Evolutionary conservation across 2,888 invertebrate genomes (phyloP).

Genomic region (Morpho deidamia): DNA sequence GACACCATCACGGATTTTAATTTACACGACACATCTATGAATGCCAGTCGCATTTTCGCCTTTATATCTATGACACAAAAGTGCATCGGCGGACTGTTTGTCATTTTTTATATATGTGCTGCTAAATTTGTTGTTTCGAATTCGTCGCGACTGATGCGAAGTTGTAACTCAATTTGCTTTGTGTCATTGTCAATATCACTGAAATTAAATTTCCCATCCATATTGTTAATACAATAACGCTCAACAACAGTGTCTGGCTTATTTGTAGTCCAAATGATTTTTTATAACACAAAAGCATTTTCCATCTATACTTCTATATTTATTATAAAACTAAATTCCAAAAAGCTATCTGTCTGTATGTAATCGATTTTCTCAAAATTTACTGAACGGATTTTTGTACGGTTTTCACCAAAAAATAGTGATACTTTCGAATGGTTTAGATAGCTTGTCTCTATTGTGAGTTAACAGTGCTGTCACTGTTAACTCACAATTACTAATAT

Average conservation of each 20-base stretch:
- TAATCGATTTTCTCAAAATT: too few species aligned
- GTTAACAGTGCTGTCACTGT: too few species aligned
- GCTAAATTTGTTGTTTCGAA: conserved; percentile 20
- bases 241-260: conserved; percentile 1
- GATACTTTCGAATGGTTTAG: too few species aligned
- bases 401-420: too few species aligned
- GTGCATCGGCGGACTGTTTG: background rate
- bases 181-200: conserved; percentile 20
- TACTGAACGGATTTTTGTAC: too few species aligned
- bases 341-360: too few species aligned
- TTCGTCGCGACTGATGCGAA: conserved; percentile 16
- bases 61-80: background rate
- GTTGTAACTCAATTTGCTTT: conserved; percentile 22
- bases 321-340: too few species aligned
- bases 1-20: conserved; percentile 26
- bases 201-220: conserved; percentile 9
- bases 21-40: conserved; percentile 19
- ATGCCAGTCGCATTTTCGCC: conserved; percentile 3
- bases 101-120: background rate
- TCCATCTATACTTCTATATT: too few species aligned
- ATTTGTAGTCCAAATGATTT: background rate
- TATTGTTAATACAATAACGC: conserved; percentile 7
- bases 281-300: too few species aligned
- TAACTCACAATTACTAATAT: too few species aligned
- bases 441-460: too few species aligned